Evolutionary conservation across 2,113 vertebrate species (phyloP).

Genomic region (Accipiter cooperii): DNA sequence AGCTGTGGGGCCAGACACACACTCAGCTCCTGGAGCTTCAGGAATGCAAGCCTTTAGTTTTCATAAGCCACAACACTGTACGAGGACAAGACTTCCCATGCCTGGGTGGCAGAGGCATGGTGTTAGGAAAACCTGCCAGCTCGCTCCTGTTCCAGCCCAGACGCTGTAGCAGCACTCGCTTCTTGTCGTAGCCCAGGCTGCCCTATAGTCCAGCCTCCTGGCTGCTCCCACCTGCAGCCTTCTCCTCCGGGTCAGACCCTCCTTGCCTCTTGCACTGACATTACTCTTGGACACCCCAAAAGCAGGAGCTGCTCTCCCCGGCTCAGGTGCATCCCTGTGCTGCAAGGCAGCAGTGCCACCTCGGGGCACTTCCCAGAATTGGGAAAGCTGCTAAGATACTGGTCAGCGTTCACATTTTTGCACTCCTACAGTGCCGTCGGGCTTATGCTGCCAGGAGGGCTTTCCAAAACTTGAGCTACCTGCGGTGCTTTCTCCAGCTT

Average conservation of each 20-base stretch:
- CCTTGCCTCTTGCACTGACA: background rate
- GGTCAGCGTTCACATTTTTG: background rate
- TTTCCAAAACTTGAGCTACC: background rate
- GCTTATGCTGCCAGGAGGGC: background rate
- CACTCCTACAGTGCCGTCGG: rapidly evolving
- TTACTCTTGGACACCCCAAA: background rate
- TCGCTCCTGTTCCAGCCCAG: background rate
- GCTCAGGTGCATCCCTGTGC: background rate
- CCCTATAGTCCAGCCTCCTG: background rate
- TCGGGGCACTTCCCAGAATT: background rate
- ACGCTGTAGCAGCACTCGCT: rapidly evolving
- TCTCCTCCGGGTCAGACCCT: background rate
- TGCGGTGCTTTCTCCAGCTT: background rate
- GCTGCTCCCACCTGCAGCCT: background rate
- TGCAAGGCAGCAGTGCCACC: background rate
- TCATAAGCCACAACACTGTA: background rate
- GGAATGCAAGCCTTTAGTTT: background rate
- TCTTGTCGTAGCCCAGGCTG: background rate
- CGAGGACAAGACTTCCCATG: rapidly evolving
- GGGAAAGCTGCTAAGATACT: background rate
- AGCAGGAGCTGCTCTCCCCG: background rate
- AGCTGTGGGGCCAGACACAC: rapidly evolving
- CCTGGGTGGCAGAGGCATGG: background rate
- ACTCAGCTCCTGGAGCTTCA: rapidly evolving
- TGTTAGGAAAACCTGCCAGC: background rate